Conservation (phyloP, 2,888 invertebrate species). For the Xanthorhoe designata region DNA sequence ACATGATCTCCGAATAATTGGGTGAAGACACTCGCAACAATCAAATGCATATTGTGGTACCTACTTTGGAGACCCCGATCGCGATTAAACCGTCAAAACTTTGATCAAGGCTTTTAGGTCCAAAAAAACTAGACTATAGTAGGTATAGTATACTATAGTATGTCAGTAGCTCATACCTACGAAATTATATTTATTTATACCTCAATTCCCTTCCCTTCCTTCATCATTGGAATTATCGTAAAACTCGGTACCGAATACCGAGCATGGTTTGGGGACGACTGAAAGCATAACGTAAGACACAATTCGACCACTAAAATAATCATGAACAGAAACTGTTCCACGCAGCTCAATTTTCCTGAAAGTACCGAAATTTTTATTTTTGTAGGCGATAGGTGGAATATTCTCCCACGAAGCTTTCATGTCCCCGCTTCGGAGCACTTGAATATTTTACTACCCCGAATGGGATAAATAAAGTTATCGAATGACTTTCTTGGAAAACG, state of each 20-base stretch:
- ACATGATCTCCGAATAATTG: too few relatives aligned
- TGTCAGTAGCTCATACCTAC: too few relatives aligned
- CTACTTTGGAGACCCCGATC: too few relatives aligned
- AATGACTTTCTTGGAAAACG: conserved; percentile 27
- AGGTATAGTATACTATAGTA: too few relatives aligned
- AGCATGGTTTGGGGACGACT: conserved; percentile 26
- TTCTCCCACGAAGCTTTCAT: conserved; percentile 10
- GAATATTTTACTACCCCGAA: conserved; percentile 40
- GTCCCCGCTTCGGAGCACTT: conserved; percentile 8
- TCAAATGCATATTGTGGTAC: too few relatives aligned
- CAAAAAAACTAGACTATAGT: too few relatives aligned
- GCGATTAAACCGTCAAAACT: too few relatives aligned
- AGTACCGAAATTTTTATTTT: conserved; percentile 27
- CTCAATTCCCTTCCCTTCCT: conserved; percentile 23
- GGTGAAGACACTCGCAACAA: too few relatives aligned
- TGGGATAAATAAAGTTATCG: conserved; percentile 32
- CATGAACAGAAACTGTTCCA: conserved; percentile 25
- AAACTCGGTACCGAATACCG: conserved; percentile 34
- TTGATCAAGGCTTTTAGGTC: too few relatives aligned
- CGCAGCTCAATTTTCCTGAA: conserved; percentile 26
- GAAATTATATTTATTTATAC: too few relatives aligned
- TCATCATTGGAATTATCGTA: conserved; percentile 44
- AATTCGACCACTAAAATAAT: conserved; percentile 35
- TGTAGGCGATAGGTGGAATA: conserved; percentile 9
- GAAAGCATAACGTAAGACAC: conserved; percentile 32